Conservation (phyloP, 1,140 invertebrate genomes). For the Aphelenchoides fujianensis region DNA sequence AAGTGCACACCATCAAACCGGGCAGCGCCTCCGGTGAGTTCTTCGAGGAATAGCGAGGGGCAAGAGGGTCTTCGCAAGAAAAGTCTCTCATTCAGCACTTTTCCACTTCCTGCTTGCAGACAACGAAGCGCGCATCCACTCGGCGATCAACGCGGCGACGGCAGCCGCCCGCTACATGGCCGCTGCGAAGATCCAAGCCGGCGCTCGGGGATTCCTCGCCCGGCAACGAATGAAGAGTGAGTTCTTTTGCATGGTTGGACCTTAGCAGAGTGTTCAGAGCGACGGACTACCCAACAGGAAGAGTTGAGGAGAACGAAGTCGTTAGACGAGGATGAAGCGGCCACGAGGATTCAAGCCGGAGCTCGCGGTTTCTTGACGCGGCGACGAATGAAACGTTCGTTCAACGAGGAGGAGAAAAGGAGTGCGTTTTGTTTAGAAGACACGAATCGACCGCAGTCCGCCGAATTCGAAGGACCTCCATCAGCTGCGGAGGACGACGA, state of each 20-base stretch:
- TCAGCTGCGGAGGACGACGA: too few species aligned
- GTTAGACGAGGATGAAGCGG: background rate
- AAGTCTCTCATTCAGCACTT: background rate
- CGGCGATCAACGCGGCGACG: background rate
- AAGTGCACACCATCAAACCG: background rate
- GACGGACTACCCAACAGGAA: too few species aligned
- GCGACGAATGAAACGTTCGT: constrained; percentile 6
- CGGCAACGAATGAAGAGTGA: background rate
- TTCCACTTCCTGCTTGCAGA: background rate
- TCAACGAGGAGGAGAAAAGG: background rate
- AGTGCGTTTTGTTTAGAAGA: too few species aligned
- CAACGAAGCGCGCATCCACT: background rate
- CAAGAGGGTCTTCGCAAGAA: background rate
- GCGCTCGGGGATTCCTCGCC: background rate
- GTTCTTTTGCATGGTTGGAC: background rate
- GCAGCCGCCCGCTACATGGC: background rate
- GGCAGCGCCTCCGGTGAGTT: background rate
- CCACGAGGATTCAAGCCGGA: constrained; percentile 21
- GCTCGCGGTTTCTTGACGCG: constrained; percentile 8
- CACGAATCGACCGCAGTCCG: background rate
- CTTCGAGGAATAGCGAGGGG: background rate
- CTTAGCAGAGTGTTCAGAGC: background rate
- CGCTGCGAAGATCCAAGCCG: background rate
- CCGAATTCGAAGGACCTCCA: too few species aligned
- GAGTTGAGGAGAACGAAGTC: too few species aligned